Conservation (phyloP, 2,888 invertebrate genomes). For the Ophonus ardosiacus region DNA sequence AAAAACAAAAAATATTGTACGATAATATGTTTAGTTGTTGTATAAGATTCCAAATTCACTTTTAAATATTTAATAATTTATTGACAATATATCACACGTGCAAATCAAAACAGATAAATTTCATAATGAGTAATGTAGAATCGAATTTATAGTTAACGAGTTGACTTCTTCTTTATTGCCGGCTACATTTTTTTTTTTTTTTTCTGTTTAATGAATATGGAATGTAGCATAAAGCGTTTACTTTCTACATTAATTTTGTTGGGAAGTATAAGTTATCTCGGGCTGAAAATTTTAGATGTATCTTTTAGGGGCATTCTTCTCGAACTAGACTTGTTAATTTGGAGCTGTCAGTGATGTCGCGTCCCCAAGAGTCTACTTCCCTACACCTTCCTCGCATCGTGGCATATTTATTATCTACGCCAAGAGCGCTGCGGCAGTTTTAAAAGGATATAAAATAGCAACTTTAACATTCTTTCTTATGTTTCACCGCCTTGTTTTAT, state of each 20-base stretch:
- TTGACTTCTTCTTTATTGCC: too few relatives aligned
- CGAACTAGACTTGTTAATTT: slow-evolving; percentile 53
- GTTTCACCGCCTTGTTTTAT: slow-evolving; percentile 50
- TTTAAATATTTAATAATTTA: too few relatives aligned
- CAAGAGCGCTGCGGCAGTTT: slow-evolving; percentile 51
- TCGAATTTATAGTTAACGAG: too few relatives aligned
- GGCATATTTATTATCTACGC: slow-evolving; percentile 61
- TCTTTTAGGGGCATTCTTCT: slow-evolving; percentile 3
- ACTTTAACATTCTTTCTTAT: slow-evolving; percentile 60
- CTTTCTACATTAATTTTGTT: background rate
- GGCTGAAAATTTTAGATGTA: background rate
- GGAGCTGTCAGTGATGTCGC: slow-evolving; percentile 42
- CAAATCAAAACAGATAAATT: too few relatives aligned
- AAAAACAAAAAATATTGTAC: too few relatives aligned
- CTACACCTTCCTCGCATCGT: slow-evolving; percentile 6
- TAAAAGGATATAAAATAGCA: slow-evolving; percentile 60
- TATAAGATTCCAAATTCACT: too few relatives aligned
- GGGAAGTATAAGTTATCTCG: background rate
- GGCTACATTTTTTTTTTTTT: too few relatives aligned
- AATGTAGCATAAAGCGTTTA: background rate
- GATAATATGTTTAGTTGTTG: too few relatives aligned
- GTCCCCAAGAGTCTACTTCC: slow-evolving; percentile 53
- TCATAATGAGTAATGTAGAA: too few relatives aligned
- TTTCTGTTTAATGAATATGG: background rate
- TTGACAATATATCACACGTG: too few relatives aligned